phyloP scores from a whole-genome alignment of 1,140 invertebrate genomes.

The Pantala flavescens region DNA sequence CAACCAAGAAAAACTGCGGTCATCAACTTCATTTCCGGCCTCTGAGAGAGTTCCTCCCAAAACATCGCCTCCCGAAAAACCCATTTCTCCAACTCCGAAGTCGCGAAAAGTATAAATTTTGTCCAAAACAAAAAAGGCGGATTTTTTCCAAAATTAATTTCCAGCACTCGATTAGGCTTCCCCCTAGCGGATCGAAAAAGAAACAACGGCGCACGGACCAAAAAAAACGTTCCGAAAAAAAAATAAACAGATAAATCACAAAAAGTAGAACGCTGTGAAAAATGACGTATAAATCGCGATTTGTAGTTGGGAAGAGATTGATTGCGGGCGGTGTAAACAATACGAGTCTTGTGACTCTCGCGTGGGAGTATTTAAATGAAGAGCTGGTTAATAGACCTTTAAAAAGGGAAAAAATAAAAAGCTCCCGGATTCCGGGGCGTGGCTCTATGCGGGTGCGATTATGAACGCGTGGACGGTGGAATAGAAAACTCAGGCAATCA shows the following conservation, averaged over 20 bases:
- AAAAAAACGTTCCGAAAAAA: not conserved
- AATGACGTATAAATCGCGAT: slow-evolving; percentile 1
- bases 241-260: not conserved
- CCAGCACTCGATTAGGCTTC: not conserved
- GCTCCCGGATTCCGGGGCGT: no score
- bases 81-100: not conserved
- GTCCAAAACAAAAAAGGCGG: not conserved
- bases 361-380: not conserved
- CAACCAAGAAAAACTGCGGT: no score
- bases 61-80: no score
- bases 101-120: not conserved
- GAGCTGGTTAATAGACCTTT: not conserved
- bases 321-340: not conserved
- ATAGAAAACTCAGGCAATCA: no score
- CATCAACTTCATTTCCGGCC: no score
- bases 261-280: not conserved
- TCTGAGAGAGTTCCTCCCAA: no score
- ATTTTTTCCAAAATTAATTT: not conserved
- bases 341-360: not conserved
- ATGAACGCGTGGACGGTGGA: no score
- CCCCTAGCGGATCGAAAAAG: not conserved
- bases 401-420: not conserved
- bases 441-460: no score
- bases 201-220: not conserved
- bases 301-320: not conserved